Conservation (phyloP, 2,113 vertebrate species). For the Globicephala melas region DNA sequence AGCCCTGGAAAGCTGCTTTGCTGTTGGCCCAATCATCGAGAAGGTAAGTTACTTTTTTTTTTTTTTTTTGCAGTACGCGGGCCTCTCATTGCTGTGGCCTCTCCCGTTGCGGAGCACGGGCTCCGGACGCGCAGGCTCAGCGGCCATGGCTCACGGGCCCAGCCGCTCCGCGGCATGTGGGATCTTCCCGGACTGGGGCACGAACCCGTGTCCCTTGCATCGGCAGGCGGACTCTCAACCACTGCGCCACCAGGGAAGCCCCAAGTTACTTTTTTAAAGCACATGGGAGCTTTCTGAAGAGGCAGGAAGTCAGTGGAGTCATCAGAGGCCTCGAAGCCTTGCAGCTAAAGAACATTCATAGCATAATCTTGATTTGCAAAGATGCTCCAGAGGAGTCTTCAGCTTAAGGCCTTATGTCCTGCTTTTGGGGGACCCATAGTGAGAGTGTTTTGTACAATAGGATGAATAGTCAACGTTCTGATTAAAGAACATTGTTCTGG, state of each 20-base stretch:
- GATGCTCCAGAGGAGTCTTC: neutral
- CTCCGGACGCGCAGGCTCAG: too few relatives aligned
- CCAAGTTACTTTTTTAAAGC: conserved; percentile 83
- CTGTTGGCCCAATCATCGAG: conserved; percentile 93
- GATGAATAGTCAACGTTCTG: neutral
- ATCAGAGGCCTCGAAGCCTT: conserved; percentile 49
- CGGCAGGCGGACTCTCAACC: too few relatives aligned
- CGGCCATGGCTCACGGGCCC: too few relatives aligned
- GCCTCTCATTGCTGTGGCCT: too few relatives aligned
- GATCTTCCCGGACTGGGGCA: too few relatives aligned
- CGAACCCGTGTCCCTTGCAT: too few relatives aligned
- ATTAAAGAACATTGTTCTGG: neutral
- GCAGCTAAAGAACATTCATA: neutral
- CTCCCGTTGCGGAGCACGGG: too few relatives aligned
- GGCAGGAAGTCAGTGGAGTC: conserved; percentile 65
- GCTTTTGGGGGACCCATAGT: neutral
- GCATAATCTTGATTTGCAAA: conserved; percentile 10
- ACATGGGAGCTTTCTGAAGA: conserved; percentile 72
- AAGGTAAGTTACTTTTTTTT: conserved; percentile 89
- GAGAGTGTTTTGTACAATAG: neutral
- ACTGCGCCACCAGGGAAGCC: too few relatives aligned
- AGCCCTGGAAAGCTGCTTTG: conserved; percentile 98
- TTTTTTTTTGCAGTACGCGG: too few relatives aligned
- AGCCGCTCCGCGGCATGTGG: too few relatives aligned
- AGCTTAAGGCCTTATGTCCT: neutral